phyloP scores from a whole-genome alignment of 2,113 vertebrate species.

The Thalassoma bifasciatum region DNA sequence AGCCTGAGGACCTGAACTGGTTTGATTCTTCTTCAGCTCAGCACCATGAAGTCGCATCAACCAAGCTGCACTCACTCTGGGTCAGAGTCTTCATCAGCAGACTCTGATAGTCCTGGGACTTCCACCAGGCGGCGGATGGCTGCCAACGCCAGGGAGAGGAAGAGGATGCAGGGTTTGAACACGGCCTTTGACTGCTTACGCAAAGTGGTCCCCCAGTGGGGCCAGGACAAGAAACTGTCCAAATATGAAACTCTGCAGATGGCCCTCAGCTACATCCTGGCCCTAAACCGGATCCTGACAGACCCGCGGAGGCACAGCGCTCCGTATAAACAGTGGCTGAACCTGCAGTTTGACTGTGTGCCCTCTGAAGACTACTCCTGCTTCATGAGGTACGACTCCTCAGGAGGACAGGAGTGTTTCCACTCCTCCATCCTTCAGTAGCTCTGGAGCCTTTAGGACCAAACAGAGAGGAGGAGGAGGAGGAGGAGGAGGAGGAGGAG shows the following conservation, averaged over 20 bases:
- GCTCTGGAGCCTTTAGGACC: conserved; percentile 82
- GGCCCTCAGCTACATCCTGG: conserved; percentile 99
- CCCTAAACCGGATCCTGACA: conserved; percentile 92
- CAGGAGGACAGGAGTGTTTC: conserved; percentile 78
- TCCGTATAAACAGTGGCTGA: conserved; percentile 89
- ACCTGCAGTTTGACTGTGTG: conserved; percentile 85
- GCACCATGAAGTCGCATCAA: conserved; percentile 87
- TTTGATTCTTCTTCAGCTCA: conserved; percentile 14
- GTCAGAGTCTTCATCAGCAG: conserved; percentile 72
- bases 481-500: too few relatives aligned
- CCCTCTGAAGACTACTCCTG: conserved; percentile 83
- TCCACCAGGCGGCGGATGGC: conserved; percentile 89
- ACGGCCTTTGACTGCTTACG: conserved; percentile 93
- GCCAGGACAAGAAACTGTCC: conserved; percentile 96
- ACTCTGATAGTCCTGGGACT: conserved; percentile 79
- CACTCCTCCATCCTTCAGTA: conserved; percentile 85
- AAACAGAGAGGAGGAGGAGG: conserved; percentile 8
- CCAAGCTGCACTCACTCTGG: conserved; percentile 74
- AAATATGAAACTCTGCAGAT: conserved; percentile 99
- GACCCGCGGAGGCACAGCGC: conserved; percentile 86
- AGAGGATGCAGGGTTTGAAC: conserved; percentile 96
- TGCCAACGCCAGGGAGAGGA: conserved; percentile 94
- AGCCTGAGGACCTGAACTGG: conserved; percentile 2
- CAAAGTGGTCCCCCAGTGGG: conserved; percentile 97
- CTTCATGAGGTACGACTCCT: conserved; percentile 80